Base-by-base conservation (phyloP, 2,113 vertebrate species). In the Lontra canadensis region DNA sequence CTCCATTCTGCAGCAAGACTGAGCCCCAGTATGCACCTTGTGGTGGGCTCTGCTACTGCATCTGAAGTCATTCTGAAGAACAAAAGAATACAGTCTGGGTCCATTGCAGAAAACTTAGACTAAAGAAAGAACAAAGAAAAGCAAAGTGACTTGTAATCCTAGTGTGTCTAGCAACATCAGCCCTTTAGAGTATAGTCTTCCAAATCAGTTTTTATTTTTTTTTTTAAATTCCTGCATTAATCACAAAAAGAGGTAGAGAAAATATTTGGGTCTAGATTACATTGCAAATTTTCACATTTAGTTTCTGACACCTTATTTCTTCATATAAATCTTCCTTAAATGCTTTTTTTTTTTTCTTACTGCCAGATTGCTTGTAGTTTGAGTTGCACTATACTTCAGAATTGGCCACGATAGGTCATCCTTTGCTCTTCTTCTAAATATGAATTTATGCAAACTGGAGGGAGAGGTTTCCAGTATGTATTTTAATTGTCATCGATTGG, bases 121-220 rank as follows among this genome's bases (percentile, higher is more conserved):
- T 84, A 82, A 26, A 91, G 82, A 95, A 95, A 84, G 34, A 59
- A 92, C 36, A 80, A 47, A 52, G n/a, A 69, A 47, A 63, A 73
- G 10, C 71, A 57, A 49, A 36, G 12, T 47, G 55, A 36, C 83
- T 55, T 4, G 1, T 36, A 78, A 65, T 47, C 36, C 36, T 59
- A 67, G 4, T 8, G 4, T 8, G 83, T 61, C 57, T 81, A 29
- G 39, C 76, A 76, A 67, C 71, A 42, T 63, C 59, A 65, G 15
- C 14, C 7, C 49, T 71, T 65, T 47, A 76, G 15, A n/a, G 5
- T 84, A 9, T 29, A 57, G 12, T 31, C 31, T 88, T 71, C 36
- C 47, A 86, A 65, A 82, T 21, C 76, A 14, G 34, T 23, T 47
- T 47, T 49, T 49, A 8, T 59, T 61, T 59, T 59, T 59, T 59